These are phyloP conservation scores for Danio jaintianensis DNA, from an alignment of 2,797 vertebrate species.

Conservation along the genomic window DNA sequence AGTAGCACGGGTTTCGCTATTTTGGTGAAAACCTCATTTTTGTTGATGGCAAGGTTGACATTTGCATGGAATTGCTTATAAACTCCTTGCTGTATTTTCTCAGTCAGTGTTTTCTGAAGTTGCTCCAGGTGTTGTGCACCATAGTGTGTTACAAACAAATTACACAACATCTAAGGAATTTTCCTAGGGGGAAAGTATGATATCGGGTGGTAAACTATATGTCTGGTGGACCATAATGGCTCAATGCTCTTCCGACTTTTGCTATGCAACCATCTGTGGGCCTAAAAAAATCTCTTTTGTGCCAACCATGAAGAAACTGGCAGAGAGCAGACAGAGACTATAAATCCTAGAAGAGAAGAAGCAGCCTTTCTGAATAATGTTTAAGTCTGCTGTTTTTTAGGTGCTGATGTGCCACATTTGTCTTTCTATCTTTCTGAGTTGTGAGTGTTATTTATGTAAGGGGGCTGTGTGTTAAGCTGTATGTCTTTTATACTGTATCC, in stretches of 20 bases:
- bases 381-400: conserved; percentile 58
- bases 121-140: conserved; percentile 6
- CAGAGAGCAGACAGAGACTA: conserved; percentile 24
- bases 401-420: conserved; percentile 24
- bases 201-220: conserved; percentile 4
- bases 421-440: conserved; percentile 48
- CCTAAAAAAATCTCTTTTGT: conserved; percentile 59
- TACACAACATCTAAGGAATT: neutral
- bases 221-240: neutral
- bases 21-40: no score
- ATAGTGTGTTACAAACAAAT: conserved; percentile 23
- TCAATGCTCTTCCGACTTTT: conserved; percentile 36
- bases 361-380: conserved; percentile 40
- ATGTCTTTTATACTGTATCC: conserved; percentile 11
- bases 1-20: no score
- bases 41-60: no score
- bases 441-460: conserved; percentile 37
- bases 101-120: neutral
- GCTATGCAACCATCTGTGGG: conserved; percentile 59
- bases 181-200: neutral
- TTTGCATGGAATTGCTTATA: no score
- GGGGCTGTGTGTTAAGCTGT: conserved; percentile 5
- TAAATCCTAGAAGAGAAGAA: conserved; percentile 52
- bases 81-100: neutral
- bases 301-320: conserved; percentile 28